A percentile compares a stretch with the other conserved stretches of the same genome.
phyloP scores from a whole-genome alignment of 2,113 vertebrate species.

The Mesocricetus auratus region DNA sequence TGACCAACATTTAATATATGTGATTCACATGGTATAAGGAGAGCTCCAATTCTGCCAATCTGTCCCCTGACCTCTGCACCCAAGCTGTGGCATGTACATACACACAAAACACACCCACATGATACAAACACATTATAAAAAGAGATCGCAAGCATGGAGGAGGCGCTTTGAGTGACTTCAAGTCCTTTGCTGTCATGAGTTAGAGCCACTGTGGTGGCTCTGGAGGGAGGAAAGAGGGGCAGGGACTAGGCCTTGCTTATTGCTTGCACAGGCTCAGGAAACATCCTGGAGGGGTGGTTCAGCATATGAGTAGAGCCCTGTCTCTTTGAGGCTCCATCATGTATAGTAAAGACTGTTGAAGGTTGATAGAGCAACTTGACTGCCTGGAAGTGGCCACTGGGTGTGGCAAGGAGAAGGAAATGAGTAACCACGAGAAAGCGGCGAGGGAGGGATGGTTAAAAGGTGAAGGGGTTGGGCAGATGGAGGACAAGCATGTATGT shows the following conservation, averaged over 20 bases:
- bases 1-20: no score
- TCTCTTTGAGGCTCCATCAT: neutral
- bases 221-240: neutral
- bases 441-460: neutral
- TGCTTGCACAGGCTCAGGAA: neutral
- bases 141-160: neutral
- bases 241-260: neutral
- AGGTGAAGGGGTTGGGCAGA: neutral
- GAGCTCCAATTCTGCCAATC: neutral
- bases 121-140: neutral
- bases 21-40: neutral
- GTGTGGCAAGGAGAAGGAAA: constrained; percentile 23
- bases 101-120: neutral
- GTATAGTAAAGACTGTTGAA: neutral
- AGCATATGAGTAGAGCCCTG: neutral
- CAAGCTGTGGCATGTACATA: neutral
- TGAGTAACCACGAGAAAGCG: neutral
- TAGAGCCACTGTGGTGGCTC: neutral
- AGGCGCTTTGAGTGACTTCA: neutral
- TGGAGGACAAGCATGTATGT: neutral
- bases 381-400: neutral
- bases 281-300: neutral
- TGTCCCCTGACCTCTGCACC: neutral
- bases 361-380: neutral
- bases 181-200: neutral